These are phyloP conservation scores for Xiphydria camelus DNA, from an alignment of 2,888 invertebrate genomes.

Conservation along the genomic window DNA sequence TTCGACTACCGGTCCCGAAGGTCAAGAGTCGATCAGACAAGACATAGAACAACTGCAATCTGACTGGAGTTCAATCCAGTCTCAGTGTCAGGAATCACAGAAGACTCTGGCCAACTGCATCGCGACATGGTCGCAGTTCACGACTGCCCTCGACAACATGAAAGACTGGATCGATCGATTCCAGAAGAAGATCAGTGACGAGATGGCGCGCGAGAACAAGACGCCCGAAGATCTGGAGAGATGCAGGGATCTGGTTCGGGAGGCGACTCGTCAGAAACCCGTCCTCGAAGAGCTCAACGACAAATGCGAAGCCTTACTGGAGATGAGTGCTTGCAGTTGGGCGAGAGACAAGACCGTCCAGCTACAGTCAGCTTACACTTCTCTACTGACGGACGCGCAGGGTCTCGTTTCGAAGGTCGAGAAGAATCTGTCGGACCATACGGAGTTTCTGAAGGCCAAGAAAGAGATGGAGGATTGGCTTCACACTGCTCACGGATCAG, in stretches of 20 bases:
- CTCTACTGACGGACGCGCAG: conserved; percentile 77
- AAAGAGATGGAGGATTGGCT: conserved; percentile 84
- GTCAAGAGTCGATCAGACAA: conserved; percentile 78
- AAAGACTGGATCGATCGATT: conserved; percentile 76
- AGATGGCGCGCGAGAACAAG: conserved; percentile 70
- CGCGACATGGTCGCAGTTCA: conserved; percentile 80
- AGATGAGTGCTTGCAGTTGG: conserved; percentile 81
- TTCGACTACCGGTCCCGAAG: conserved; percentile 78
- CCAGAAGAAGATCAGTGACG: conserved; percentile 66
- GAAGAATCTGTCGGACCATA: conserved; percentile 88
- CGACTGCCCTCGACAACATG: conserved; percentile 72
- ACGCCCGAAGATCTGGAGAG: conserved; percentile 77
- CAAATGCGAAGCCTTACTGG: conserved; percentile 84
- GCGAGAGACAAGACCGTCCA: conserved; percentile 86
- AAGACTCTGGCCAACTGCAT: conserved; percentile 75
- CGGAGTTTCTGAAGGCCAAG: conserved; percentile 86
- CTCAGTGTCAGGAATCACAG: conserved; percentile 76
- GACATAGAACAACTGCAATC: conserved; percentile 79
- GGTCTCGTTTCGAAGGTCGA: conserved; percentile 83
- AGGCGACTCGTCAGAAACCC: conserved; percentile 76
- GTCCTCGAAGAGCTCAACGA: conserved; percentile 84
- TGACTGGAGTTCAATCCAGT: conserved; percentile 82
- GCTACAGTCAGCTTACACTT: conserved; percentile 80
- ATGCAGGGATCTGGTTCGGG: conserved; percentile 74
- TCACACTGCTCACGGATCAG: conserved; percentile 75